phyloP scores from a whole-genome alignment of 2,113 vertebrate species.

The Nesogale talazaci region DNA sequence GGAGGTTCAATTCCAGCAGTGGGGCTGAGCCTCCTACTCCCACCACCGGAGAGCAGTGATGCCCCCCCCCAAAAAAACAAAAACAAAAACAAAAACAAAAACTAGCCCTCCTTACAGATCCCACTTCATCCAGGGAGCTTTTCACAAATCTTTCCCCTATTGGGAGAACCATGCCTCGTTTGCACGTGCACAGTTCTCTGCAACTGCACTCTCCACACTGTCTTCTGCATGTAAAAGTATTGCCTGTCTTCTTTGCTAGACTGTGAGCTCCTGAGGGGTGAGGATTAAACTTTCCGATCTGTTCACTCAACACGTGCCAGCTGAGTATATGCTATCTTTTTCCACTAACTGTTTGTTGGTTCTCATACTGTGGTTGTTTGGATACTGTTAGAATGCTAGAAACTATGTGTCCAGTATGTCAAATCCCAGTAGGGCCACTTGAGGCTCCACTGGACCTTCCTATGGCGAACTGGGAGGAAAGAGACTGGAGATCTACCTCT shows the following conservation, averaged over 20 bases:
- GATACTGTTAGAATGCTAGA: neutral
- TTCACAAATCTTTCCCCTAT: neutral
- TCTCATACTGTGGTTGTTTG: neutral
- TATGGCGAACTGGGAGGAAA: neutral
- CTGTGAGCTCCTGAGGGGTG: neutral
- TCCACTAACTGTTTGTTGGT: neutral
- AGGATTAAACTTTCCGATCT: neutral
- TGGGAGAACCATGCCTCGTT: neutral
- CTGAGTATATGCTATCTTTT: neutral
- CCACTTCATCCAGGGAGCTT: neutral
- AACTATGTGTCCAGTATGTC: neutral
- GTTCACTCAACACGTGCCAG: neutral
- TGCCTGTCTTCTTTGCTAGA: slow-evolving; percentile 31
- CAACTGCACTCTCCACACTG: neutral
- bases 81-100: too few relatives aligned
- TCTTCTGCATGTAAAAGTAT: neutral
- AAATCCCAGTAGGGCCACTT: neutral
- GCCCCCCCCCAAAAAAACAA: too few relatives aligned
- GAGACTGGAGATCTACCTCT: neutral
- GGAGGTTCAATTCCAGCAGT: too few relatives aligned
- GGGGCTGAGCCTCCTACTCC: too few relatives aligned
- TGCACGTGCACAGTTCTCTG: neutral
- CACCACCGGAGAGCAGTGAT: too few relatives aligned
- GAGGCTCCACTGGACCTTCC: neutral
- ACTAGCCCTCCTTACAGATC: neutral